These are phyloP conservation scores for Ammodytes dubius DNA, from an alignment of 2,113 vertebrate genomes.

Conservation along the genomic window DNA sequence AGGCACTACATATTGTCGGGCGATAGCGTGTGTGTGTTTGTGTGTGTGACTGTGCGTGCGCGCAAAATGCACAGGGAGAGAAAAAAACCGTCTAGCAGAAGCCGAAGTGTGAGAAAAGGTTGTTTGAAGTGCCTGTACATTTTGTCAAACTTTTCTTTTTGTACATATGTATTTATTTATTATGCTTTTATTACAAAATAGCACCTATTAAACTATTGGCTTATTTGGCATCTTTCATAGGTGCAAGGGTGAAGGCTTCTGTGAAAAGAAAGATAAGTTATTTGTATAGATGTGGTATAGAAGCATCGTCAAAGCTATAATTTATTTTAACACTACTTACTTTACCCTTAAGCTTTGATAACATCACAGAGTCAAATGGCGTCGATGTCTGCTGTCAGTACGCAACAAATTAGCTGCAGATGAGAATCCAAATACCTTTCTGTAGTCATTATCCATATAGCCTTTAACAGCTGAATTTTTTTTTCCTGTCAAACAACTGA, in stretches of 20 bases:
- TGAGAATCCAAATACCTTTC: neutral
- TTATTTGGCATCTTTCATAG: slow-evolving; percentile 56
- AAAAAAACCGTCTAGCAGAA: slow-evolving; percentile 7
- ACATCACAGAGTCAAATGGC: neutral
- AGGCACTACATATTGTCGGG: neutral
- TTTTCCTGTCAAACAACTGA: slow-evolving; percentile 9
- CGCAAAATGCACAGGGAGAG: neutral
- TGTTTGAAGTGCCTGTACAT: slow-evolving; percentile 78
- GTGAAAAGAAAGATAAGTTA: slow-evolving; percentile 77
- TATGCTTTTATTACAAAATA: slow-evolving; percentile 59
- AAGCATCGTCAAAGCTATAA: slow-evolving; percentile 70
- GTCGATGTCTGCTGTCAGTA: slow-evolving; percentile 12
- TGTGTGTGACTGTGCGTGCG: neutral
- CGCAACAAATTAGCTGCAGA: slow-evolving; percentile 3
- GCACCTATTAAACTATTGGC: slow-evolving; percentile 58
- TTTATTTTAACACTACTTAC: slow-evolving; percentile 70
- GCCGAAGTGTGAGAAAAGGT: slow-evolving; percentile 30
- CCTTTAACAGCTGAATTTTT: neutral
- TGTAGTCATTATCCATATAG: neutral
- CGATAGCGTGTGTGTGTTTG: neutral
- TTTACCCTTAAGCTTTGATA: slow-evolving; percentile 44
- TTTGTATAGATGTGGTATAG: slow-evolving; percentile 72
- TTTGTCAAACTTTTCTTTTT: slow-evolving; percentile 62
- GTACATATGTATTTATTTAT: slow-evolving; percentile 83
- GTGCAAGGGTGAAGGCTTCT: slow-evolving; percentile 67